Evolutionary conservation across 2,797 vertebrate genomes (phyloP), one percentile per base, ranked within the genome.

Genomic region (Gymnopithys bicolor): DNA sequence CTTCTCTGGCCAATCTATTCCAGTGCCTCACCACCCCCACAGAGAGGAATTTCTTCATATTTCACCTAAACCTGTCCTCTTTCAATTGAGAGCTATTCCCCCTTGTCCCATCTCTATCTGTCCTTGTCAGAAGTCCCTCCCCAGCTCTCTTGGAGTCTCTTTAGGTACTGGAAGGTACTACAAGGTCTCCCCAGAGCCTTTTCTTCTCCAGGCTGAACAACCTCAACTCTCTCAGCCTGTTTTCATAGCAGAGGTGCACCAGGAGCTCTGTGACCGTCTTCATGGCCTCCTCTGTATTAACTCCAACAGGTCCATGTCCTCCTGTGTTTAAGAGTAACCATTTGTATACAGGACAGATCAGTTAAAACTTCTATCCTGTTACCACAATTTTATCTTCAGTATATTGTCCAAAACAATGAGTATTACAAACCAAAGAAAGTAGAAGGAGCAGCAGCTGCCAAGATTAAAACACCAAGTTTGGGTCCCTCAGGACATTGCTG

Each of bases 271-370:
- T 22, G 43, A 19, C 49, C 35, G 62, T 49, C 53, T 7, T 48
- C 0, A 2, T 32, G 39, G 18, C 14, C 5, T 56, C 21, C 14
- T 83, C n/a, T 52, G 64, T 45, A 33, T 21, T 30, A 22, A 30
- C 17, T 64, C 37, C 45, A 39, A 7, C 35, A 23, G 18, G 3
- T 52, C 43, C 28, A 2, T 7, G 24, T 27, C 30, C 45, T 70
- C 21, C 58, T 52, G 0, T 33, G 14, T 69, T 46, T 51, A 30
- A 73, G 43, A 59, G 62, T 41, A 87, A 62, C 32, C 19, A 28
- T 94, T 74, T 49, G 18, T 35, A 52, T 52, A 92, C 58, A 67
- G 74, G 43, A 33, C 23, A 80, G 83, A 89, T 86, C 77, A 71
- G 12, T 74, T 73, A 71, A 92, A 79, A 51, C 63, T 74, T 60